Evolutionary conservation across 1,140 invertebrate genomes (phyloP), one percentile per base, ranked within the genome.

Genomic region (Eurosta solidaginis): DNA sequence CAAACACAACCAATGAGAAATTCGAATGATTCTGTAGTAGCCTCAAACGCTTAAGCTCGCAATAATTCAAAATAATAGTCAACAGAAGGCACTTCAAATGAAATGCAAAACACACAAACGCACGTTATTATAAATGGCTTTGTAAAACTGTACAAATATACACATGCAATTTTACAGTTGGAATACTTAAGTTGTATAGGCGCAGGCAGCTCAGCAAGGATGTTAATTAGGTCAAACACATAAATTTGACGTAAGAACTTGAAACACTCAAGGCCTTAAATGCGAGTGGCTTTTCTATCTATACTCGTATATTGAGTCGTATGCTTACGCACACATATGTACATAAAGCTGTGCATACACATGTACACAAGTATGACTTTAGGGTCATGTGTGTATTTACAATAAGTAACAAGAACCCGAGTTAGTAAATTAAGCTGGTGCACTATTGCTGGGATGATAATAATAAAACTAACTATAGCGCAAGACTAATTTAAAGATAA

Each of bases 51-150:
- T 68, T 33, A 7, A 33, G 29, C 20, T 68, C 40, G 12, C 36
- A 68, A 68, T 68, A 68, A 68, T 68, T 68, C 59, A 68, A 68
- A 68, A 68, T 68, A 68, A 68, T 68, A 33, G 59, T 68, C 33
- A 68, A 40, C 59, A 20, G n/a, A 3, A 42, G 59, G 36, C 40
- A 10, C 33, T 68, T 68, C 27, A 40, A 20, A 20, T 20, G 50
- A 25, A 22, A 52, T 22, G 45, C 25, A 52, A 7, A 9, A 20
- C 3, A 20, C 33, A 40, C 33, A 17, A 14, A 68, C 29, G 40
- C n/a, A 36, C 7, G 40, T 22, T 12, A n/a, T 7, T 25, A 22
- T 1, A 52, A n/a, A n/a, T n/a, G n/a, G n/a, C n/a, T n/a, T n/a
- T n/a, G n/a, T n/a, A n/a, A n/a, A n/a, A n/a, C n/a, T n/a, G n/a